phyloP scores from a whole-genome alignment of 2,888 invertebrate genomes.

The Argynnis bischoffii region DNA sequence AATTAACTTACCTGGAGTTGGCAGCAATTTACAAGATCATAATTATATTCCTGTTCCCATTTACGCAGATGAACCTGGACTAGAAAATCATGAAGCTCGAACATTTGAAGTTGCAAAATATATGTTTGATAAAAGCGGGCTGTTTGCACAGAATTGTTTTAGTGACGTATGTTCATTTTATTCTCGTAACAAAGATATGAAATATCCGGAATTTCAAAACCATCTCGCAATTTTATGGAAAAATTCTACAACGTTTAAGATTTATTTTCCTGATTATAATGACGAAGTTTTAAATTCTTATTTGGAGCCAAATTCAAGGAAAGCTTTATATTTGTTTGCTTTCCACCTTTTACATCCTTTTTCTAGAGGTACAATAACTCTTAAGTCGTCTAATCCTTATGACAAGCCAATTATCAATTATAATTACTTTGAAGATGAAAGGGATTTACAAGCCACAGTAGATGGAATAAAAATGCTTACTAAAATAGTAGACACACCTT shows the following conservation, averaged over 20 bases:
- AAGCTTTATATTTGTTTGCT: constrained; percentile 55
- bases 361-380: constrained; percentile 78
- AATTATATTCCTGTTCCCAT: constrained; percentile 61
- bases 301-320: constrained; percentile 48
- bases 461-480: constrained; percentile 55
- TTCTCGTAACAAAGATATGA: constrained; percentile 50
- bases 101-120: constrained; percentile 70
- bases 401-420: constrained; percentile 84
- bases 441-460: constrained; percentile 69
- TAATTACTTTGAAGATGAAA: constrained; percentile 82
- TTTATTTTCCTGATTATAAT: neutral
- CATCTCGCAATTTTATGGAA: constrained; percentile 44
- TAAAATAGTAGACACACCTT: constrained; percentile 50
- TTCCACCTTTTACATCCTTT: constrained; percentile 72
- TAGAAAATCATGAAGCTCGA: constrained; percentile 44
- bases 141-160: constrained; percentile 68
- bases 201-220: constrained; percentile 57
- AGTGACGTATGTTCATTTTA: constrained; percentile 76
- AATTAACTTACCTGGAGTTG: constrained; percentile 71
- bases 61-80: constrained; percentile 52
- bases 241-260: constrained; percentile 9
- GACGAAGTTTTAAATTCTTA: constrained; percentile 18
- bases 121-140: constrained; percentile 74
- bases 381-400: constrained; percentile 80
- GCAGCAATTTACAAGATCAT: constrained; percentile 81